These are phyloP conservation scores for Ammodytes marinus DNA, from an alignment of 2,113 vertebrate genomes.

Conservation along the genomic window DNA sequence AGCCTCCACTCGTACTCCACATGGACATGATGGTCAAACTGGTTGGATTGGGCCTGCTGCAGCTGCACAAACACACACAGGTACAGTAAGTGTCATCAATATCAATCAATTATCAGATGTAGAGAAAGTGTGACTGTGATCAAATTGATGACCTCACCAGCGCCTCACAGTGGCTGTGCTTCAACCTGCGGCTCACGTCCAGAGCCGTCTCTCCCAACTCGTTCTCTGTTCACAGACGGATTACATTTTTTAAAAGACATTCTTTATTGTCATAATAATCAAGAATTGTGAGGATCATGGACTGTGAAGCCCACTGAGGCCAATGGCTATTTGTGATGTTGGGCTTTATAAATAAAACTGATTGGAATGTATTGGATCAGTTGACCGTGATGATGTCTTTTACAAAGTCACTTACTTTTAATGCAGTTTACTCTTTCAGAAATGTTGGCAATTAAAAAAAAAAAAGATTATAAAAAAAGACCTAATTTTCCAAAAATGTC, in stretches of 20 bases:
- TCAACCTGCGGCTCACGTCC: slow-evolving; percentile 73
- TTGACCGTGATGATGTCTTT: neutral
- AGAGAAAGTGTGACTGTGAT: neutral
- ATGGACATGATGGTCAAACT: slow-evolving; percentile 71
- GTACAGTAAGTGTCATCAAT: neutral
- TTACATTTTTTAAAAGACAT: neutral
- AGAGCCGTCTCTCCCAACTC: slow-evolving; percentile 71
- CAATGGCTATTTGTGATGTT: no score
- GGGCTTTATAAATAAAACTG: no score
- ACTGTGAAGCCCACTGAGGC: no score
- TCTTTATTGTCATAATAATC: neutral
- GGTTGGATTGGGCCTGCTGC: slow-evolving; percentile 67
- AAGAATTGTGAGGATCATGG: neutral
- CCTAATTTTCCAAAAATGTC: neutral
- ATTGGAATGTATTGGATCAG: neutral
- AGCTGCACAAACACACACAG: slow-evolving; percentile 50
- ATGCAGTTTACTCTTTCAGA: neutral
- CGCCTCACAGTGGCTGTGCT: slow-evolving; percentile 70
- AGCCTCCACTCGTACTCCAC: slow-evolving; percentile 80
- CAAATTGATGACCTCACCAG: slow-evolving; percentile 65
- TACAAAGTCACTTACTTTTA: neutral
- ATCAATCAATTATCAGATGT: neutral
- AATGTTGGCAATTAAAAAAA: no score
- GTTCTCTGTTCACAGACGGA: slow-evolving; percentile 65
- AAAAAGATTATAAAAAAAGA: no score